These are phyloP conservation scores for Nannospalax galili DNA, from an alignment of 2,113 vertebrate genomes.

Conservation along the genomic window DNA sequence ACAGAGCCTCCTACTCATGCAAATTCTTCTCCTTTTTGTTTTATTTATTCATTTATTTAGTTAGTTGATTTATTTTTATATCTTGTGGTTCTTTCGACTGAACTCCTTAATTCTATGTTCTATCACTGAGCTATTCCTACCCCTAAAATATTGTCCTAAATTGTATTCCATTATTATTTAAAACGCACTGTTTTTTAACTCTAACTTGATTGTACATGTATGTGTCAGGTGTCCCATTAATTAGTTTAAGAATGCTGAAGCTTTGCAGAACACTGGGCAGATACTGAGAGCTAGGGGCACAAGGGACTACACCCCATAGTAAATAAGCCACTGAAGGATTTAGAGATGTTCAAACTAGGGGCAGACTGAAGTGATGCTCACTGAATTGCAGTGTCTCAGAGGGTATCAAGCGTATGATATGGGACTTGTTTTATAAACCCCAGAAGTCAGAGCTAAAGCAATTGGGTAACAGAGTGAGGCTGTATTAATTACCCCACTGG, in stretches of 20 bases:
- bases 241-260: not conserved
- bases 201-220: not conserved
- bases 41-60: not conserved
- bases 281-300: not conserved
- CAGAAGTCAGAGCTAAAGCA: not conserved
- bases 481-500: not conserved
- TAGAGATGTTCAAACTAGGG: not conserved
- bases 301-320: not conserved
- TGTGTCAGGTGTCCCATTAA: not conserved
- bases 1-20: not conserved
- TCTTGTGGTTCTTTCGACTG: not conserved
- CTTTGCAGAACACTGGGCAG: not conserved
- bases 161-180: slow-evolving; percentile 11
- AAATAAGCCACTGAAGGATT: not conserved
- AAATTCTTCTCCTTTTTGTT: not conserved
- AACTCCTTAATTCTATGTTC: not conserved
- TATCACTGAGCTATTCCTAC: not conserved
- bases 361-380: not conserved
- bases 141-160: not conserved
- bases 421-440: not conserved
- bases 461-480: not conserved
- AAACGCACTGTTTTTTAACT: not conserved
- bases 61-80: not conserved
- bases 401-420: not conserved
- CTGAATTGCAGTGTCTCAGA: not conserved